Evolutionary conservation across 2,113 vertebrate genomes (phyloP), one percentile per base, ranked within the genome.

Genomic region (Podilymbus podiceps): DNA sequence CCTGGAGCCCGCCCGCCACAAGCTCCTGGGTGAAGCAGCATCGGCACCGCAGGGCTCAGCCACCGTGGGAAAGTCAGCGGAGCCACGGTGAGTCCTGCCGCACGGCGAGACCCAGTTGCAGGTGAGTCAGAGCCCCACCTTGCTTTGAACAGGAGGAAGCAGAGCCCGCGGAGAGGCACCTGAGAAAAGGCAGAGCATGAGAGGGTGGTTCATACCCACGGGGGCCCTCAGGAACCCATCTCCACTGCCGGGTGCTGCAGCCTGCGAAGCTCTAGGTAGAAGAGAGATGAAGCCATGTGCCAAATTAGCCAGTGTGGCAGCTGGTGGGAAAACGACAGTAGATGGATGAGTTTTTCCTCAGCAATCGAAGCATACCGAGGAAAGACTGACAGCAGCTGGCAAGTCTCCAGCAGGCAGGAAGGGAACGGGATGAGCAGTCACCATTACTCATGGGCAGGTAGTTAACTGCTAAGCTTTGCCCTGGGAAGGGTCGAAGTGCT

Each of bases 121-220:
- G 72, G 62, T 95, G 96, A 94, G 85, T 90, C 94, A 96, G 72
- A 80, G 87, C 96, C 85, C 56, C 55, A 38, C 86, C 96, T 95
- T 7, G 71, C 74, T 44, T 31, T 22, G 38, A 95, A 18, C 79
- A 69, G 78, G 42, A 40, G 75, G 40, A 38, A 82, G 30, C 50
- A 23, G 28, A 78, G 88, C 78, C 35, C 1, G 1, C 0, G 2
- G 35, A 80, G 68, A 66, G 46, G 38, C 42, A 78, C 68, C 72
- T 8, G 4, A 11, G 23, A 31, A 52, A 53, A 14, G 30, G 49
- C 52, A 68, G 33, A 68, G 52, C 60, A 10, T 0, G 1, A n/a
- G 35, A 64, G 62, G 30, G 38, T 52, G 49, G 33, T 64, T 84
- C 1, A 0, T 50, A 68, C 17, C 67, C 35, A 42, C 1, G 3